phyloP scores from a whole-genome alignment of 2,113 vertebrate genomes.

The Hippolais icterina region DNA sequence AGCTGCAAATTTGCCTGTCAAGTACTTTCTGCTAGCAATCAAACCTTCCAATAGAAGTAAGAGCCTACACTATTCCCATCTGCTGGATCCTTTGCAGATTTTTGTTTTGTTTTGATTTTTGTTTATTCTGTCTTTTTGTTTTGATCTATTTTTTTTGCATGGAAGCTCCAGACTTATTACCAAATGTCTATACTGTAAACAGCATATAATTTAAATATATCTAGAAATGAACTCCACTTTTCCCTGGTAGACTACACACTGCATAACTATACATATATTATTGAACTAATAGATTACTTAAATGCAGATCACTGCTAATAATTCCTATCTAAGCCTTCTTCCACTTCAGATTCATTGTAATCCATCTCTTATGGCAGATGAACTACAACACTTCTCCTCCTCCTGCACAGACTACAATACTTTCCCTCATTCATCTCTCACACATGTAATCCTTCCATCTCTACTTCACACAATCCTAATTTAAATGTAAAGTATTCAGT shows the following conservation, averaged over 20 bases:
- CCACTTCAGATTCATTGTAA: conserved; percentile 57
- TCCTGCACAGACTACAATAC: conserved; percentile 46
- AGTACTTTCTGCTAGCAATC: not conserved
- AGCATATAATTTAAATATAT: conserved; percentile 22
- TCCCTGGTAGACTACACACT: conserved; percentile 5
- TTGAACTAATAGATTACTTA: conserved; percentile 54
- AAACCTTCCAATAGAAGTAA: not conserved
- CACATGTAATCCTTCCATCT: conserved; percentile 67
- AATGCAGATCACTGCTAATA: conserved; percentile 60
- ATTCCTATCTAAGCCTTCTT: conserved; percentile 62
- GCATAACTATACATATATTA: not conserved
- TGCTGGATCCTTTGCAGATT: not conserved
- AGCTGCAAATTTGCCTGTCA: not conserved
- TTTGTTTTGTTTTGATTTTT: not conserved
- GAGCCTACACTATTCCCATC: not conserved
- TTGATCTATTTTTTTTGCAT: not conserved
- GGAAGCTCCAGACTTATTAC: not conserved
- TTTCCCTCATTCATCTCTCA: conserved; percentile 60
- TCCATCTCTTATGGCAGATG: conserved; percentile 62
- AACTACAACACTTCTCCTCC: conserved; percentile 56
- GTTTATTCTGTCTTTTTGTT: not conserved
- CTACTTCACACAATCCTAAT: conserved; percentile 63
- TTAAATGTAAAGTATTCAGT: conserved; percentile 67
- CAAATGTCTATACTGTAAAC: not conserved
- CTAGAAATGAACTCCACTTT: conserved; percentile 25